Conservation (phyloP, 2,113 vertebrate species). For the Bubo blakistoni region DNA sequence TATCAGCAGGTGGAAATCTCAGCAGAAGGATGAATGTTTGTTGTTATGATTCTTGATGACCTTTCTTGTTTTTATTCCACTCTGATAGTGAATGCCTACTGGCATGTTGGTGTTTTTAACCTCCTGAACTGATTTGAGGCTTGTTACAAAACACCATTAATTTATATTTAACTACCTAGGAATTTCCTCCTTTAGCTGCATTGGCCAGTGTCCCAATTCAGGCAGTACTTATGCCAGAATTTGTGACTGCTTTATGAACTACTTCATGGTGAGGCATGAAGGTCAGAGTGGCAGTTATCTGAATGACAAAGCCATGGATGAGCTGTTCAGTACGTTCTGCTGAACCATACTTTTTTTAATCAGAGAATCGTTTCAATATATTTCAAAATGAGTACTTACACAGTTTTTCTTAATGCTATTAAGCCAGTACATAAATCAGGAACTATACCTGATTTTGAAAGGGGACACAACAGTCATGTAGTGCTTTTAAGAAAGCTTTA, state of each 20-base stretch:
- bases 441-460: not conserved
- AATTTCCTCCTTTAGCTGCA: slow-evolving; percentile 29
- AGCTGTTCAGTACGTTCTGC: not conserved
- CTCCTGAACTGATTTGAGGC: not conserved
- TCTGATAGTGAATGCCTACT: not conserved
- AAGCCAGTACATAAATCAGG: not conserved
- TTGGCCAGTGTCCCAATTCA: not conserved
- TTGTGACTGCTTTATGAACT: not conserved
- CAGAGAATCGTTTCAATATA: not conserved
- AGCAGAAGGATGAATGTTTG: slow-evolving; percentile 5
- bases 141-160: slow-evolving; percentile 27
- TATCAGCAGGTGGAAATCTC: slow-evolving; percentile 33
- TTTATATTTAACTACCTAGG: slow-evolving; percentile 52
- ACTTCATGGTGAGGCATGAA: not conserved
- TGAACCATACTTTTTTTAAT: not conserved
- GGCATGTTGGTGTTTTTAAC: not conserved
- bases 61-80: not conserved
- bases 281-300: slow-evolving; percentile 3
- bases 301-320: slow-evolving; percentile 11
- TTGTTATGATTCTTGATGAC: not conserved
- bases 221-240: not conserved
- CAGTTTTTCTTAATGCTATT: not conserved
- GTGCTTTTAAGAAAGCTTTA: not conserved
- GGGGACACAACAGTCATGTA: not conserved
- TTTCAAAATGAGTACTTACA: not conserved